A percentile compares a stretch with the other conserved stretches of the same genome.
These are phyloP conservation scores for Calyptomena viridis DNA, from an alignment of 2,113 vertebrate genomes.

Conservation along the genomic window DNA sequence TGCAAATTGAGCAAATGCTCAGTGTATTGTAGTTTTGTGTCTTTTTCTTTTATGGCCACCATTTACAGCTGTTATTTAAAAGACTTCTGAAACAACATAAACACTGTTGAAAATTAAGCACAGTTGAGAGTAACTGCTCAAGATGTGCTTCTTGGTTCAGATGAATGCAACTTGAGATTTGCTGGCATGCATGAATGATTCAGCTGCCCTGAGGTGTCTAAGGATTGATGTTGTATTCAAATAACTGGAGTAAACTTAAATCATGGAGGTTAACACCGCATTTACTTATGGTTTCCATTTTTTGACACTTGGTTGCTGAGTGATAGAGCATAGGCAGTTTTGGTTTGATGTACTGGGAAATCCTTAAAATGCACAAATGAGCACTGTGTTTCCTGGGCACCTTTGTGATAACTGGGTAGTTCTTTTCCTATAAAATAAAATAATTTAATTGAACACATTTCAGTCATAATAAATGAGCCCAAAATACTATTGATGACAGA, in stretches of 20 bases:
- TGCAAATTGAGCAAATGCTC: background rate
- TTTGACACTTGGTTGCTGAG: background rate
- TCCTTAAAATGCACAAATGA: background rate
- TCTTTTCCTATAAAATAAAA: background rate
- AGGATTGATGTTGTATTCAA: conserved; percentile 5
- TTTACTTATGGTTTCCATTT: conserved; percentile 26
- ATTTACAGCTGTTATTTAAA: background rate
- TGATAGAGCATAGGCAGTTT: background rate
- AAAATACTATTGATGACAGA: background rate
- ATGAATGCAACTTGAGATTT: background rate
- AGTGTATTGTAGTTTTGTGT: background rate
- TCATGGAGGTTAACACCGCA: background rate
- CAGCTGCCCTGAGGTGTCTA: conserved; percentile 26
- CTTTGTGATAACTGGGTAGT: background rate
- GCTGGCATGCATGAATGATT: background rate
- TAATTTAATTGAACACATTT: background rate
- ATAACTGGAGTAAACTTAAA: conserved; percentile 8
- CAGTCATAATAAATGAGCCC: background rate
- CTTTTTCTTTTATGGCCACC: background rate
- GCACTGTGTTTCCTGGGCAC: background rate
- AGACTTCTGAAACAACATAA: background rate
- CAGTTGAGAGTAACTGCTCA: conserved; percentile 13
- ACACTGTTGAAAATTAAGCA: background rate
- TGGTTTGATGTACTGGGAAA: background rate
- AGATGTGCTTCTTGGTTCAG: background rate